A percentile compares a stretch with the other conserved stretches of the same genome.
These are phyloP conservation scores for Sciurus niger DNA, from an alignment of 2,113 vertebrate genomes.

Conservation along the genomic window DNA sequence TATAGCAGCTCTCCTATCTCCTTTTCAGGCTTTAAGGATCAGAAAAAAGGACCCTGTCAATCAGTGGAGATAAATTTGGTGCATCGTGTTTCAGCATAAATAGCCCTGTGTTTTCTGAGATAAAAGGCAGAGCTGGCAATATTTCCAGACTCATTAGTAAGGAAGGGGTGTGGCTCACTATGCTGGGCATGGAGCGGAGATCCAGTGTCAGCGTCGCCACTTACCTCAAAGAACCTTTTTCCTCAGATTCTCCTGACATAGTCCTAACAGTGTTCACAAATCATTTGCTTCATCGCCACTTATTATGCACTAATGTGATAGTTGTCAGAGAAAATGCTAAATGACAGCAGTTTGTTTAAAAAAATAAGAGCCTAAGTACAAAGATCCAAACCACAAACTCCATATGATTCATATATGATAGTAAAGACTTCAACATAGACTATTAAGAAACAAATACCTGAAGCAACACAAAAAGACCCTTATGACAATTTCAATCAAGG, in stretches of 20 bases:
- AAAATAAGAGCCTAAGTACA: not conserved
- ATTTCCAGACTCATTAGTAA: slow-evolving; percentile 47
- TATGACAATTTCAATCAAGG: not conserved
- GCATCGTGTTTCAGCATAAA: not conserved
- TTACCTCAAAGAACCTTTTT: not conserved
- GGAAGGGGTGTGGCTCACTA: slow-evolving; percentile 38
- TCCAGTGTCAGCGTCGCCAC: not conserved
- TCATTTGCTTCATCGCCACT: not conserved
- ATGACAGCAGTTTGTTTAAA: not conserved
- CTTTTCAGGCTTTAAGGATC: not conserved
- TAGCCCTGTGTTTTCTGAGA: slow-evolving; percentile 30
- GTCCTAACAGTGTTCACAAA: not conserved
- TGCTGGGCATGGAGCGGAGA: not conserved
- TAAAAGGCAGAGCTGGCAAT: slow-evolving; percentile 37
- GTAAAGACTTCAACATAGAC: not conserved
- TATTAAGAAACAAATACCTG: not conserved
- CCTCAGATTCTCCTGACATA: not conserved
- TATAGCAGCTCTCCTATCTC: not conserved
- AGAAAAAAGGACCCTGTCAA: not conserved
- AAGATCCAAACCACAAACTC: not conserved
- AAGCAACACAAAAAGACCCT: slow-evolving; percentile 25
- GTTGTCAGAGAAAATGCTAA: not conserved
- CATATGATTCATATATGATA: not conserved
- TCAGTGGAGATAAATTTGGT: not conserved
- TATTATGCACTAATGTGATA: not conserved